Base-by-base conservation (phyloP, 1,140 invertebrate genomes). In the Drosophila micromelanica region DNA sequence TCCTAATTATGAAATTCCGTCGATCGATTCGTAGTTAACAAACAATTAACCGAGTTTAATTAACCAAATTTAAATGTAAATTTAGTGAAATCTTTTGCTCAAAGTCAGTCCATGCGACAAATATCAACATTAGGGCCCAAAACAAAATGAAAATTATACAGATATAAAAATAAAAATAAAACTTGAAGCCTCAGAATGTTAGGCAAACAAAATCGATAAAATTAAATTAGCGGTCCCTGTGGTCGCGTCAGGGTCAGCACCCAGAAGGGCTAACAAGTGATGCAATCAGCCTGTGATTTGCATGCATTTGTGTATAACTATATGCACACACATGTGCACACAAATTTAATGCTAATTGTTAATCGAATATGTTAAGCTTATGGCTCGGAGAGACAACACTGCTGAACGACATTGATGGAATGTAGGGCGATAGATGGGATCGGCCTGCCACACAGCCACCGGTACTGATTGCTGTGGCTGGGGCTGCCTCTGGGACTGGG, bases 361-460 rank as follows among this genome's bases (percentile, higher is more conserved):
- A 68, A 68, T 76, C 51, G 46, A 59, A 57, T 48, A 59, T 38
- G 51, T 65, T 42, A 51, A 43, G 32, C 45, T 30, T 37, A 23
- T 37, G 38, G 43, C 52, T 60, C n/a, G 48, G 38, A 42, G 46
- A 56, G 37, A 13, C 15, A 55, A 23, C 20, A 17, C 13, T n/a
- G 27, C 17, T 74, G 78, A 75, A 56, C 73, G 77, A 80, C 81
- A 73, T 80, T 86, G 81, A 85, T 75, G 82, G 73, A 87, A 86
- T 86, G 82, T 80, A 67, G 75, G 27, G 52, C 73, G 84, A 82
- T 61, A 72, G 70, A 46, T 69, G 45, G 27, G 6, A 42, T 38
- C 49, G 48, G 30, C 48, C 55, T 32, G 13, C 42, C 20, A 8
- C 8, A 38, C 54, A 57, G 61, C 13, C 46, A 51, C 32, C 52